Conservation (phyloP, 2,888 invertebrate genomes). For the Caradrina kadenii region DNA sequence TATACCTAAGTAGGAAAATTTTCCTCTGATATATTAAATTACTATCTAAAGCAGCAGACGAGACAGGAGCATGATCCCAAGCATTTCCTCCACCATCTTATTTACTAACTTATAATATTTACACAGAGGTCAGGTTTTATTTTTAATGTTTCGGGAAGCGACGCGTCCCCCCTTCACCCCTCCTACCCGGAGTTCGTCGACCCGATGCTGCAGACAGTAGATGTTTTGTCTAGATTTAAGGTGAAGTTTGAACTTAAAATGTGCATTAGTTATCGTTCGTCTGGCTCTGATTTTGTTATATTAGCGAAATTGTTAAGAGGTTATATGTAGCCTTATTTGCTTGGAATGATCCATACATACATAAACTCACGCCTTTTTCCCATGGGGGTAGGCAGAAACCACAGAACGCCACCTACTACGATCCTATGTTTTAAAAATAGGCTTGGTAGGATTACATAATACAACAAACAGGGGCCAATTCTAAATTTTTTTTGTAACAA, state of each 20-base stretch:
- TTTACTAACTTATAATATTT: constrained; percentile 56
- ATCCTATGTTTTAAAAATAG: too few species aligned
- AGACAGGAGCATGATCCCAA: background rate
- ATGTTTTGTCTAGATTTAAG: constrained; percentile 72
- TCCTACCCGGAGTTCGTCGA: constrained; percentile 65
- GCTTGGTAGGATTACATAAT: too few species aligned
- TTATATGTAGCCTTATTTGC: background rate
- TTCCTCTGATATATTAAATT: too few species aligned
- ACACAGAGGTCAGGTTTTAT: constrained; percentile 59
- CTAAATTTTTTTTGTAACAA: too few species aligned
- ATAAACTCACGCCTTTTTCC: too few species aligned
- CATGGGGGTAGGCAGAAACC: too few species aligned
- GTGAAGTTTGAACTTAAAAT: constrained; percentile 67
- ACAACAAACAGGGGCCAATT: too few species aligned
- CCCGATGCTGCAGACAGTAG: constrained; percentile 72
- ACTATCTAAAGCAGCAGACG: background rate
- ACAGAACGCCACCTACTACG: too few species aligned
- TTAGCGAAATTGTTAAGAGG: background rate
- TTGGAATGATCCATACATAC: background rate
- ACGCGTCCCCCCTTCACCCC: constrained; percentile 42
- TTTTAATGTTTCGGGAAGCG: constrained; percentile 73
- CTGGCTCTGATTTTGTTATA: constrained; percentile 38
- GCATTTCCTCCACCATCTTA: constrained; percentile 8
- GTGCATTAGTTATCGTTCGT: constrained; percentile 66
- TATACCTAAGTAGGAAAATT: too few species aligned